Conservation (phyloP, 2,888 invertebrate species). For the Pteria penguin region DNA sequence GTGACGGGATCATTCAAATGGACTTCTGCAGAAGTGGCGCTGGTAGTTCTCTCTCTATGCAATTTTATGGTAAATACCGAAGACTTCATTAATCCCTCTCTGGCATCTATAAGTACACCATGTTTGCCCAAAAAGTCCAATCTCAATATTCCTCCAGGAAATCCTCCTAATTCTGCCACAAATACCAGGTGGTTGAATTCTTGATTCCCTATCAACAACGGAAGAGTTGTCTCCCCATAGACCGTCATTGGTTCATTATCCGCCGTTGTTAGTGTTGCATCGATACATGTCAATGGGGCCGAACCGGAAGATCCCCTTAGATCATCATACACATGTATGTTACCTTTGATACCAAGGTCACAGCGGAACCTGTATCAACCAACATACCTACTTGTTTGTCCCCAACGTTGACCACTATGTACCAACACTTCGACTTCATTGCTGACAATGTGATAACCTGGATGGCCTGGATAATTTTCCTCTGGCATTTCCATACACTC, state of each 20-base stretch:
- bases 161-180: constrained; percentile 19
- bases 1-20: background rate
- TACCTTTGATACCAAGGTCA: background rate
- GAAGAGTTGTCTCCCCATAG: background rate
- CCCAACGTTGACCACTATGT: background rate
- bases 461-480: background rate
- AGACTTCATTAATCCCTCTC: constrained; percentile 13
- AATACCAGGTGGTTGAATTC: background rate
- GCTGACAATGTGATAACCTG: background rate
- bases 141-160: constrained; percentile 19
- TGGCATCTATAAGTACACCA: constrained; percentile 3
- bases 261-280: background rate
- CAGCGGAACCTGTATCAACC: background rate
- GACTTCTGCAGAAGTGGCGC: background rate
- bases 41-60: background rate
- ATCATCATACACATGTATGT: background rate
- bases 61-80: constrained; percentile 5
- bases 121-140: constrained; percentile 22
- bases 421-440: background rate
- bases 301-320: background rate
- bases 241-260: background rate
- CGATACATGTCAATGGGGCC: background rate
- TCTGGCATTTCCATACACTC: background rate
- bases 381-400: background rate
- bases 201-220: background rate